phyloP scores from a whole-genome alignment of 2,797 vertebrate species.

The Clarias pachynema region DNA sequence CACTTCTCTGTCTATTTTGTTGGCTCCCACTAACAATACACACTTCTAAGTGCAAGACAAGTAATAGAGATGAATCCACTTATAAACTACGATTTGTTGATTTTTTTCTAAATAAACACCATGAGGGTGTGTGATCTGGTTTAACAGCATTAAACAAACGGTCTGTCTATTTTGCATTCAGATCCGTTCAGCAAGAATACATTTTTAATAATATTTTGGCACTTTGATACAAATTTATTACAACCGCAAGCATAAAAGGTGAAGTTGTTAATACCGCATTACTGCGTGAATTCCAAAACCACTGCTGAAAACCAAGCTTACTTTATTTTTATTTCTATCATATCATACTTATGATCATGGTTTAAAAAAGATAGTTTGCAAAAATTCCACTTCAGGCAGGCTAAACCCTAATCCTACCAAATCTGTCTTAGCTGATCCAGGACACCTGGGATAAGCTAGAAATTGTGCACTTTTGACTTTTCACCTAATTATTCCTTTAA shows the following conservation, averaged over 20 bases:
- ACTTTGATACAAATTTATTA: neutral
- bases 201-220: neutral
- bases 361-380: neutral
- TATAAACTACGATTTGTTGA: neutral
- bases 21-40: neutral
- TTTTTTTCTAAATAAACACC: neutral
- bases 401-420: neutral
- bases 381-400: neutral
- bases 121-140: neutral
- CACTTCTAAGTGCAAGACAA: neutral
- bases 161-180: no score
- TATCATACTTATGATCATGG: neutral
- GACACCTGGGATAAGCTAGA: neutral
- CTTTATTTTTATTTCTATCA: neutral
- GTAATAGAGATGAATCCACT: neutral
- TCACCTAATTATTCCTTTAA: neutral
- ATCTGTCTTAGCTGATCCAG: neutral
- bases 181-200: neutral
- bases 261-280: neutral
- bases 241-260: neutral
- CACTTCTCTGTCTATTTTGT: neutral
- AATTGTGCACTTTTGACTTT: neutral
- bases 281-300: neutral
- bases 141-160: neutral
- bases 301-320: neutral